Base-by-base conservation (phyloP, 2,113 vertebrate genomes). In the Heterotilapia buettikoferi region DNA sequence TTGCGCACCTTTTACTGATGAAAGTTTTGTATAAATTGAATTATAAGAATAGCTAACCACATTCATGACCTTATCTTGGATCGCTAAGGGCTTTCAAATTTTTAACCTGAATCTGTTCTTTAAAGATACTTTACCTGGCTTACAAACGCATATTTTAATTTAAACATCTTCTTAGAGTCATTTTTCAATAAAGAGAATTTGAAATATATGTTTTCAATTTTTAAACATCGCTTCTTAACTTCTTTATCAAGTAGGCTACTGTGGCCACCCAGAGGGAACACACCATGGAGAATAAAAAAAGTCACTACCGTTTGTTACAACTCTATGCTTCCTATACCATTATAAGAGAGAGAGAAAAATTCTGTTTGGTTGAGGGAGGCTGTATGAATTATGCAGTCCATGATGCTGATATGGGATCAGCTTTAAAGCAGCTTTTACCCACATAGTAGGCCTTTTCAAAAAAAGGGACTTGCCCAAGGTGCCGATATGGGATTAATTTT, bases 381-480 rank as follows among this genome's bases (percentile, higher is more conserved):
- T 21, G n/a, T 53, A 78, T 86, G 54, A 89, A 84, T 87, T 38
- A 76, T 56, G 43, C 24, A 73, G 68, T 85, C 36, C 73, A 78
- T 86, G 68, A 83, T 79, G 38, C 52, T 80, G 82, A 89, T 82
- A 57, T 33, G 33, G 54, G 82, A 85, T 86, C 43, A 80, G 61
- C 79, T 91, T 90, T 90, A 80, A 89, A 76, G 80, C 31, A 29
- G 38, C 54, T 59, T 86, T 88, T 56, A 84, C 21, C 24, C 43
- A 21, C 45, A 83, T 50, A 76, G 43, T 50, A 76, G 71, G 71
- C 66, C 9, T 86, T 82, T 82, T 79, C 8, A 11, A 33, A 43
- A 59, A 76, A 85, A 31, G 45, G 10, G 50, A 54, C 56, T 45
- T 78, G 53, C 84, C 84, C 63, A 33, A 76, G 83, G 83, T 90